Base-by-base conservation (phyloP, 1,140 invertebrate species). In the Drosophila malerkotliana region DNA sequence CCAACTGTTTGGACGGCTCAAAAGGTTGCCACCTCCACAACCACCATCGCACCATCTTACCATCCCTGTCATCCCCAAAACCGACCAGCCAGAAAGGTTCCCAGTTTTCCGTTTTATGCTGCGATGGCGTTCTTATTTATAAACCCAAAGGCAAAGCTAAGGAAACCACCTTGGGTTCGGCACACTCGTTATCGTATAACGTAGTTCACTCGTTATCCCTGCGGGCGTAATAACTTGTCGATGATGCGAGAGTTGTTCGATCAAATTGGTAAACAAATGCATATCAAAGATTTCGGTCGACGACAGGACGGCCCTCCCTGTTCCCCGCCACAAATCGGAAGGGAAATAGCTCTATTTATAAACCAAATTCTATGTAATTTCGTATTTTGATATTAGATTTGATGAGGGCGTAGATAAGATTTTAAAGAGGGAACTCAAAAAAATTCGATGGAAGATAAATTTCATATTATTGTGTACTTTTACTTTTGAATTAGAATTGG, bases 61-160 rank as follows among this genome's bases (percentile, higher is more conserved):
- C 41, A n/a, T 9, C 12, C 26, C 4, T 6, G 18, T 6, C 44
- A 21, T 18, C 28, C 9, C n/a, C 24, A 14, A 34, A 67, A n/a
- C 28, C 63, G 62, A 28, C 63, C 63, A 67, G 60, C 64, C 62
- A 71, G 64, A 71, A 71, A 63, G 71, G 72, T 75, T 66, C 69
- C 62, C 67, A 75, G 72, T 51, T 57, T 75, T 56, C 61, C 72
- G 61, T 49, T 75, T 73, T 75, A 61, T 74, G 72, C 72, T 76
- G 72, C 72, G 63, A 76, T 76, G 72, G 55, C 73, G 75, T 68
- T 76, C 73, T 76, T 76, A 56, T 69, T 68, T 75, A 74, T 66
- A 63, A 74, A 45, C 69, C 53, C 67, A 63, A 74, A 51, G 49
- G 69, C 44, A 62, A 49, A 24, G 14, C 66, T 15, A 30, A 44